A percentile compares a stretch with the other conserved stretches of the same genome.
Conservation (phyloP, 92 coral and sea anemone species). For the Zoanthus sansibaricus region DNA sequence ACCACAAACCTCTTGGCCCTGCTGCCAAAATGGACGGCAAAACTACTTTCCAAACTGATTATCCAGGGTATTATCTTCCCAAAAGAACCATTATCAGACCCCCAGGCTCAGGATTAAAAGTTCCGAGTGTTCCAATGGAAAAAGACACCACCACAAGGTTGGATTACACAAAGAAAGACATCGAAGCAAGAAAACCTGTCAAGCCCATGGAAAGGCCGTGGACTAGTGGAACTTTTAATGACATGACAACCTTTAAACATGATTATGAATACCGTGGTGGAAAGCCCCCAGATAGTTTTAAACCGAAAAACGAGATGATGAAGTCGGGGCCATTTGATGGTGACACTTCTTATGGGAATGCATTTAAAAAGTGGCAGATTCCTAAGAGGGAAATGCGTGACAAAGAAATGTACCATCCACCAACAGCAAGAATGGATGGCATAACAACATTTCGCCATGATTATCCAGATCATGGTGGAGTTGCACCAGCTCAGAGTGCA, state of each 20-base stretch:
- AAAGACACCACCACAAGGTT: conserved; percentile 93
- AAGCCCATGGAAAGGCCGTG: conserved; percentile 84
- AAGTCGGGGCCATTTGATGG: conserved; percentile 94
- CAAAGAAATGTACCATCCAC: conserved; percentile 89
- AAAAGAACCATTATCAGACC: conserved; percentile 88
- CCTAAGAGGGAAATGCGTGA: conserved; percentile 79
- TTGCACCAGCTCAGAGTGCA: conserved; percentile 90
- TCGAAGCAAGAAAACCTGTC: conserved; percentile 84
- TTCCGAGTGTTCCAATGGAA: conserved; percentile 90
- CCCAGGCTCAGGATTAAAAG: conserved; percentile 81
- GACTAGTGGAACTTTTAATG: conserved; percentile 85
- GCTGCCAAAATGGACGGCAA: conserved; percentile 93
- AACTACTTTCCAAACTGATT: conserved; percentile 92
- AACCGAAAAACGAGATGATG: conserved; percentile 81
- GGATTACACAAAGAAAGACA: conserved; percentile 91
- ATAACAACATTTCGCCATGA: conserved; percentile 95
- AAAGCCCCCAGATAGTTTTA: conserved; percentile 91
- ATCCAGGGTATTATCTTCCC: conserved; percentile 90
- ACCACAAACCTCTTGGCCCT: conserved; percentile 64
- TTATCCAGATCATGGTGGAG: conserved; percentile 83
- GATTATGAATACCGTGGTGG: conserved; percentile 91
- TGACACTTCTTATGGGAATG: conserved; percentile 83
- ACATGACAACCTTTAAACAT: conserved; percentile 89
- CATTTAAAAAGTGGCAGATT: conserved; percentile 87
- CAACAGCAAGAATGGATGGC: conserved; percentile 82